Evolutionary conservation across 2,113 vertebrate species (phyloP).

Genomic region (Rhinolophus sinicus): DNA sequence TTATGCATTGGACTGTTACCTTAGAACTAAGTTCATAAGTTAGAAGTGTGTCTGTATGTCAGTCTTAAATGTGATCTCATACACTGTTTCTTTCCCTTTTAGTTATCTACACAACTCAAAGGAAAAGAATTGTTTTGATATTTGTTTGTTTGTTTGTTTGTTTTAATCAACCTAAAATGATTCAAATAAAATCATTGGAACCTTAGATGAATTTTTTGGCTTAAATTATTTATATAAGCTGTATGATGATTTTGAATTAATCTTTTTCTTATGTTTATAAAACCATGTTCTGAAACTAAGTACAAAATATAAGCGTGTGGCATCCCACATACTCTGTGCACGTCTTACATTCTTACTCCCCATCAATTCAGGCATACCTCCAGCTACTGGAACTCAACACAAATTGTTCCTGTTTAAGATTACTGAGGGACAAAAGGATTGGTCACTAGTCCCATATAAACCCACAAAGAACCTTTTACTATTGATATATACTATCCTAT

Average conservation of each 20-base stretch:
- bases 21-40: conserved; percentile 4
- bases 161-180: conserved; percentile 22
- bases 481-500: background rate
- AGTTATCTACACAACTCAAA: background rate
- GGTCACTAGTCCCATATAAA: background rate
- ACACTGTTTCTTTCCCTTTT: conserved; percentile 3
- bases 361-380: conserved; percentile 35
- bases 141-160: background rate
- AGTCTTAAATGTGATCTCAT: background rate
- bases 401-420: conserved; percentile 49
- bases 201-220: background rate
- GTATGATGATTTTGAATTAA: background rate
- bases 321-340: background rate
- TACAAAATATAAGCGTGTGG: background rate
- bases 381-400: conserved; percentile 38
- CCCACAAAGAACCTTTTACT: background rate
- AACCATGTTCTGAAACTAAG: conserved; percentile 21
- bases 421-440: background rate
- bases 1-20: background rate
- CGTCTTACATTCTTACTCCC: conserved; percentile 22
- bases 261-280: conserved; percentile 35
- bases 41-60: background rate
- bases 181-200: background rate
- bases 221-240: conserved; percentile 46
- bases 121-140: background rate